Evolutionary conservation across 2,888 invertebrate genomes (phyloP).

Genomic region (Xanthia icteritia): DNA sequence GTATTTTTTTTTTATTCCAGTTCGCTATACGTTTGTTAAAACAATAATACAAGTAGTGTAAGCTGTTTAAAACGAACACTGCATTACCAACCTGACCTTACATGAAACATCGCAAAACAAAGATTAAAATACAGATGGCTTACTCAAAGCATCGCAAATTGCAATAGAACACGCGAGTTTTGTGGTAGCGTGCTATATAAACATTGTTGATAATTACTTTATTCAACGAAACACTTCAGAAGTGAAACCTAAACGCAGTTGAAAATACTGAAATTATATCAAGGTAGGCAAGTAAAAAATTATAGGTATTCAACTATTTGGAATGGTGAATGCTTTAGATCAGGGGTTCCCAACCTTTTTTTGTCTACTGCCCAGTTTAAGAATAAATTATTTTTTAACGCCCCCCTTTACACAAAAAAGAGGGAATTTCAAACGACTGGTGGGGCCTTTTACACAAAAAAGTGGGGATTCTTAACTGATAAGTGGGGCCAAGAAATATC

Average conservation of each 20-base stretch:
- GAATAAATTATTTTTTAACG: too few species aligned
- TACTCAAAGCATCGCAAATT: slow-evolving; percentile 46
- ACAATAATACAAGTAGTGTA: neutral
- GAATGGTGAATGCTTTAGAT: neutral
- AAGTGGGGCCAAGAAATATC: too few species aligned
- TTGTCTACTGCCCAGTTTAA: too few species aligned
- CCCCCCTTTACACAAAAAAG: too few species aligned
- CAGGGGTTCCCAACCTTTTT: too few species aligned
- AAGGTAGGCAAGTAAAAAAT: slow-evolving; percentile 9
- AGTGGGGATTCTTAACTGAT: too few species aligned
- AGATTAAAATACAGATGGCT: slow-evolving; percentile 48
- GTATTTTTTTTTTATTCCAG: neutral
- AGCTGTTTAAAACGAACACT: neutral
- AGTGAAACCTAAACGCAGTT: slow-evolving; percentile 44
- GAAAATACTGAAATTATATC: slow-evolving; percentile 25
- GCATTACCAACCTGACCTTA: slow-evolving; percentile 27
- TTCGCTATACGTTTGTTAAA: neutral
- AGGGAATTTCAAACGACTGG: too few species aligned
- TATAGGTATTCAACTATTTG: neutral
- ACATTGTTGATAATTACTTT: slow-evolving; percentile 51
- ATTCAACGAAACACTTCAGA: slow-evolving; percentile 51
- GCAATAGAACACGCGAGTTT: slow-evolving; percentile 49
- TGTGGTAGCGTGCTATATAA: slow-evolving; percentile 34
- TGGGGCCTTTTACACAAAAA: too few species aligned
- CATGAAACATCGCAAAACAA: slow-evolving; percentile 37